phyloP scores from a whole-genome alignment of 2,888 invertebrate genomes.

The Phyllotreta cruciferae region DNA sequence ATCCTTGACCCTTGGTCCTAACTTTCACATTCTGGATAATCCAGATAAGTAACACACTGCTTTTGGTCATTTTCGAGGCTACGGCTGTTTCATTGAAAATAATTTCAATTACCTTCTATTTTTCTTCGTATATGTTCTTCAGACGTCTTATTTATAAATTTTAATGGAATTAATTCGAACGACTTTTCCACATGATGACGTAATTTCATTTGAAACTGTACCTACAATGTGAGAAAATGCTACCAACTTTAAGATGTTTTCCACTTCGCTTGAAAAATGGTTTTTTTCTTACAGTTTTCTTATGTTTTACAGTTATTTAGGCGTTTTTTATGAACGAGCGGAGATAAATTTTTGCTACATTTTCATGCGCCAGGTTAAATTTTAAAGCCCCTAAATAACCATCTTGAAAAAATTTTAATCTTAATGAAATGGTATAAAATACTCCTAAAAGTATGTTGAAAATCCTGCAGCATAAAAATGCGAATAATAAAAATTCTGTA shows the following conservation, averaged over 20 bases:
- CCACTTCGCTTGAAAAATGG: conserved; percentile 6
- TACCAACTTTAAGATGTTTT: neutral
- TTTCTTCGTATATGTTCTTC: neutral
- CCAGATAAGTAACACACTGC: conserved; percentile 22
- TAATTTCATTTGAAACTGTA: too few species aligned
- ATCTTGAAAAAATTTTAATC: too few species aligned
- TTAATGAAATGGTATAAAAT: too few species aligned
- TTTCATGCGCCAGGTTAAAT: neutral
- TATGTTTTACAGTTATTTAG: conserved; percentile 10
- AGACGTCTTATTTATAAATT: neutral
- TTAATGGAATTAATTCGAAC: too few species aligned
- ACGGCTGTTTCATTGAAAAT: conserved; percentile 21
- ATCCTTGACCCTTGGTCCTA: conserved; percentile 22
- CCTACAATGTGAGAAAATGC: neutral
- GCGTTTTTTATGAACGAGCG: conserved; percentile 1
- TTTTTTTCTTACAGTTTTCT: neutral
- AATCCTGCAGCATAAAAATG: too few species aligned
- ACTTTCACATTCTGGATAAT: conserved; percentile 18
- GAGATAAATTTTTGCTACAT: neutral
- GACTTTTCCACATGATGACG: too few species aligned
- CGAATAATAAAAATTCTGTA: too few species aligned
- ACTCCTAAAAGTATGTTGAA: too few species aligned
- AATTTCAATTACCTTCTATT: conserved; percentile 16
- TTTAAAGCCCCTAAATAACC: too few species aligned
- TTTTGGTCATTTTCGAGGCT: neutral